These are phyloP conservation scores for Ichneumoninae sp. DNA, from an alignment of 2,888 invertebrate genomes.

Conservation along the genomic window DNA sequence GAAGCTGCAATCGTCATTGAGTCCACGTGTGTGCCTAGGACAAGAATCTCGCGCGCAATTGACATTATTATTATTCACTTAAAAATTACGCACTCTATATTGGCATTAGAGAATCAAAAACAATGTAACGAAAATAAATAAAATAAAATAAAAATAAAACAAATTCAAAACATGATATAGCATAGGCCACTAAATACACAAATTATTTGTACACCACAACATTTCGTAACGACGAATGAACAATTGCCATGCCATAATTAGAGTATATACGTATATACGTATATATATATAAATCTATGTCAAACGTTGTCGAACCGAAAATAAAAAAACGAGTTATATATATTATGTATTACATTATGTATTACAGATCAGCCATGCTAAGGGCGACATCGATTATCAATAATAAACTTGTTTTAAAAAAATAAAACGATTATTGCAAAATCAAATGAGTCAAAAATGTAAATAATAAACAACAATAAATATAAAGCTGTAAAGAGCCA, in stretches of 20 bases:
- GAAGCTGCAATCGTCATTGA: conserved; percentile 68
- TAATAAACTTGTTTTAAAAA: conserved; percentile 71
- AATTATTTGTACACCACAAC: conserved; percentile 72
- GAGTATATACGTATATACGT: conserved; percentile 55
- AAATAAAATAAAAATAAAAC: conserved; percentile 35
- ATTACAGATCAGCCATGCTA: conserved; percentile 83
- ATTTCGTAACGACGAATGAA: conserved; percentile 69
- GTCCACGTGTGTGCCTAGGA: conserved; percentile 45
- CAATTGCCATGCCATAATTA: conserved; percentile 81
- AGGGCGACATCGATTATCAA: conserved; percentile 83
- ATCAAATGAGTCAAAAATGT: conserved; percentile 60
- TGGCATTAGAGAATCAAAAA: conserved; percentile 55
- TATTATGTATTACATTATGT: conserved; percentile 72
- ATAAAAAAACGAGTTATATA: conserved; percentile 72
- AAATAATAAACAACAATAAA: conserved; percentile 80
- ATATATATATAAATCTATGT: conserved; percentile 67
- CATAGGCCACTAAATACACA: conserved; percentile 76
- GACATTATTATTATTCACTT: conserved; percentile 43
- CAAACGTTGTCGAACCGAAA: conserved; percentile 69
- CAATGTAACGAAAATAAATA: conserved; percentile 26
- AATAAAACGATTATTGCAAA: conserved; percentile 57
- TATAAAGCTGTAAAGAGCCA: conserved; percentile 84
- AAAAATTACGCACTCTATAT: conserved; percentile 66
- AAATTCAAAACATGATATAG: conserved; percentile 64
- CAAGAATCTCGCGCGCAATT: conserved; percentile 52